Base-by-base conservation (phyloP, 2,888 invertebrate genomes). In the Thereva unica region DNA sequence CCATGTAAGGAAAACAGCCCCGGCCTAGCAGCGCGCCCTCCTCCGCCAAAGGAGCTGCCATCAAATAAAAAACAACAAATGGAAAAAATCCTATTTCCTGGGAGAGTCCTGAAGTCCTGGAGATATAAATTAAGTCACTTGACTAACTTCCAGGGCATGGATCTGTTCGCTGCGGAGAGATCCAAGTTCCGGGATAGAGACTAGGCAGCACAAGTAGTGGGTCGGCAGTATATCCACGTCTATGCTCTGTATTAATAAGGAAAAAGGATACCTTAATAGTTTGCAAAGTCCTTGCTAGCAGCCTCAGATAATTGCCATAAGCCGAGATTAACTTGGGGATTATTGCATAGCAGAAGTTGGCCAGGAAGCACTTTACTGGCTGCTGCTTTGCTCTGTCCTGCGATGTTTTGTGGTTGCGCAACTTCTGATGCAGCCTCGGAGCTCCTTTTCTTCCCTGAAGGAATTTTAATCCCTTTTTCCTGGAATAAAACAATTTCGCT, bases 51-150 rank as follows among this genome's bases (percentile, higher is more conserved):
- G 23, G 23, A 41, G 10, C 9, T 49, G 44, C 49, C 44, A 8
- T 34, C n/a, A 23, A 41, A 41, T 40, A n/a, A 55, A 55, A 55
- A n/a, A 6, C 47, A 41, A 50, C 37, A 49, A 54, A 64, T 49
- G 44, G 64, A 50, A 53, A 52, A 53, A 53, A 53, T 64, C 64
- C 45, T 64, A 64, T 64, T 42, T 64, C 12, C 53, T 49, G 44
- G 64, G 54, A 53, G 45, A 53, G 45, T 50, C 53, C 64, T 42
- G 52, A 64, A 53, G 42, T 64, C 12, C 53, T 53, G 47, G 64
- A 64, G 53, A 64, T 54, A 64, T 64, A 64, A 64, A 64, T 64
- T 64, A 64, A 64, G 64, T 64, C 64, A 54, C 54, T 53, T 54
- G 54, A 64, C 53, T 35, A 42, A 53, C 53, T 64, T 23, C 23